phyloP scores from a whole-genome alignment of 23 tunicate genomes.

The Ascidia mentula region DNA sequence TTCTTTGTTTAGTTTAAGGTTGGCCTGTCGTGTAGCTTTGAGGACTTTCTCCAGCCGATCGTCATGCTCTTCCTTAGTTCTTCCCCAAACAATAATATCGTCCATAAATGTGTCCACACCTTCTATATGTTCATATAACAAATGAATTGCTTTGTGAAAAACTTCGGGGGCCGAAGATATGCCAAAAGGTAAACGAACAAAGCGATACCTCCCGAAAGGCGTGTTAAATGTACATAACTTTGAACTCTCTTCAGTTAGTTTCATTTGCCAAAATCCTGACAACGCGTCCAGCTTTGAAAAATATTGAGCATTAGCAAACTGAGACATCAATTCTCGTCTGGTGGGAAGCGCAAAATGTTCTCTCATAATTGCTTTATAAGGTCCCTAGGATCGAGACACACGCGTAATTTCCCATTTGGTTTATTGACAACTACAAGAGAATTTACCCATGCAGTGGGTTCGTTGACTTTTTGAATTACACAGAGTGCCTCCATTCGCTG shows the following conservation, averaged over 20 bases:
- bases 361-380: not conserved
- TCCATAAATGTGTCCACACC: not conserved
- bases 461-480: conserved; percentile 18
- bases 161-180: conserved; percentile 27
- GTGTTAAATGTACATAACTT: not conserved
- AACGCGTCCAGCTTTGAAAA: not conserved
- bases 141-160: not conserved
- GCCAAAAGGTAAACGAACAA: not conserved
- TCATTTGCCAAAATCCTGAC: not conserved
- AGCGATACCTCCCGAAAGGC: not conserved
- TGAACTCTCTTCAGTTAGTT: not conserved
- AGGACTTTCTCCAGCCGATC: not conserved
- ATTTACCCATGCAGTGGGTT: conserved; percentile 37
- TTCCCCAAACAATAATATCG: not conserved
- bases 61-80: not conserved
- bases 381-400: not conserved
- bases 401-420: not conserved
- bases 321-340: conserved; percentile 19
- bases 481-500: not conserved
- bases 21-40: no score
- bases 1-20: no score
- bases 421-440: conserved; percentile 20
- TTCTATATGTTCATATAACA: not conserved
- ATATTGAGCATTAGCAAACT: not conserved
- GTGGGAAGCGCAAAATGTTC: conserved; percentile 20